Base-by-base conservation (phyloP, 2,888 invertebrate species). In the Mythimna pallens region DNA sequence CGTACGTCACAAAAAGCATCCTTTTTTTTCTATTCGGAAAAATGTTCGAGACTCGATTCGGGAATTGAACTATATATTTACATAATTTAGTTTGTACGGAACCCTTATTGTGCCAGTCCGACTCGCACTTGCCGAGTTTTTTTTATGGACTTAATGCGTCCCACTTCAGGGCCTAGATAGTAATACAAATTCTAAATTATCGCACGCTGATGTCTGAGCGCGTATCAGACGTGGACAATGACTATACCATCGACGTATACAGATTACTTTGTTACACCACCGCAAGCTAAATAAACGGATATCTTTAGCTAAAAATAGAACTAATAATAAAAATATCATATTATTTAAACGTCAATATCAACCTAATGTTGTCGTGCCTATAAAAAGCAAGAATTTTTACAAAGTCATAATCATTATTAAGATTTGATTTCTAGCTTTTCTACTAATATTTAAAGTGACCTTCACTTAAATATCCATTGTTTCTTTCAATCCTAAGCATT, bases 391-490 rank as follows among this genome's bases (percentile, higher is more conserved):
- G 12, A 52, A 10, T 57, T 50, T 30, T 17, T 22, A 30, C 36
- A 5, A 69, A 55, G 20, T 36, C 20, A 40, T 30, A 34, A 70
- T 54, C 20, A 43, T 47, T 8, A 43, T 22, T 36, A 76, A 25
- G 57, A 8, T 57, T 52, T 17, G 12, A n/a, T 61, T 55, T 34
- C 36, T 36, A 59, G n/a, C 34, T 12, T 63, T 52, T 61, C 34
- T 65, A 54, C 25, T 65, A 50, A 47, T 61, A 43, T 40, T 52
- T n/a, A 61, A 30, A 40, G 57, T 69, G 54, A 57, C 55, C 9
- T 36, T 22, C 25, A 69, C 30, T 25, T 55, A 64, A 25, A 36
- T 36, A n/a, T 30, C 20, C 20, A 66, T 80, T 80, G 65, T 74
- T 57, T 54, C 52, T 47, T 55, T 47, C 55, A 47, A n/a, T 30